Evolutionary conservation across 2,797 vertebrate genomes (phyloP), one percentile per base, ranked within the genome.

Genomic region (Labeo calbasu): DNA sequence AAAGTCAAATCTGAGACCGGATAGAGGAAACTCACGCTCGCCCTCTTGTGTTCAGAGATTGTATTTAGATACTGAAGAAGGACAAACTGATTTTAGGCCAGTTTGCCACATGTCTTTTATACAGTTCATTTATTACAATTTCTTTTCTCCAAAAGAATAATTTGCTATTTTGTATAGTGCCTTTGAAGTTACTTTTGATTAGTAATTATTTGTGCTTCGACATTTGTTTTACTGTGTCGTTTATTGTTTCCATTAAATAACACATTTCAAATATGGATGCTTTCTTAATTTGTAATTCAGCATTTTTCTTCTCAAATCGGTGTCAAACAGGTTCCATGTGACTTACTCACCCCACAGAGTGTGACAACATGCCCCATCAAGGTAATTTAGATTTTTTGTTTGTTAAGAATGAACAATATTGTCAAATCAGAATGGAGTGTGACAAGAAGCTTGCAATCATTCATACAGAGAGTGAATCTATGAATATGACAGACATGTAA

Each of bases 11-110:
- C 51, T 61, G 40, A 48, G 50, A 76, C 55, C 0, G 11, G 69
- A 43, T 2, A 72, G 15, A 50, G 55, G 14, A 87, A 85, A 73
- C 68, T 81, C 81, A 43, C 15, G 25, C 73, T 85, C 55, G 81
- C 87, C 81, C 84, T 76, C 87, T 82, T 69, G 87, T 87, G 85
- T 85, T 77, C 65, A 85, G 17, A 59, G 2, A 32, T 48, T 61
- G 12, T 11, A 32, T 48, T 43, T 15, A 5, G 15, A 14, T 32
- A 9, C 28, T 57, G 73, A 76, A 76, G 5, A n/a, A 14, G n/a
- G 72, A 12, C 6, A 15, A 7, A 55, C 36, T 55, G 28, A 76
- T 40, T 9, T 36, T 55, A 13, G 6, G 19, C 3, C 50, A 57
- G 19, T 55, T 55, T 55, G 17, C 55, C 1, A 19, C 15, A 55